Evolutionary conservation across 2,797 vertebrate genomes (phyloP).

Genomic region (Bradypodion pumilum): DNA sequence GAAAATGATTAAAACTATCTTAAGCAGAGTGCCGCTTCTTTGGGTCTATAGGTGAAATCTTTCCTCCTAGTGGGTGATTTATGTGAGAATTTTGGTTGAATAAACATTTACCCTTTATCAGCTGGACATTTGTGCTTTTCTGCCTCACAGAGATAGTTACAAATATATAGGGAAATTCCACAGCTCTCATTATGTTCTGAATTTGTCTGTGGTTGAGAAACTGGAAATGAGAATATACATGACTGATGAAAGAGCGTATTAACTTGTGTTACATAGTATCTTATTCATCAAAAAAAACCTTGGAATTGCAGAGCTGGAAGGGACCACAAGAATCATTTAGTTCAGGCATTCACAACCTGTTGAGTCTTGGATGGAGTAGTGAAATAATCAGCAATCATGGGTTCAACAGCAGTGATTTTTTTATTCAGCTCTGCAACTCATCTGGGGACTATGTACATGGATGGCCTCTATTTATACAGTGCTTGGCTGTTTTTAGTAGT

Average conservation of each 20-base stretch:
- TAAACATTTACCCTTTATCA: slow-evolving; percentile 2
- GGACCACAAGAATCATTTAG: not conserved
- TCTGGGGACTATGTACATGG: too few species aligned
- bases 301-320: not conserved
- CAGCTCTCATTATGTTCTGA: not conserved
- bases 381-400: too few species aligned
- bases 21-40: not conserved
- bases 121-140: not conserved
- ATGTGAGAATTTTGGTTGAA: slow-evolving; percentile 11
- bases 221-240: rapidly evolving
- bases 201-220: slow-evolving; percentile 13
- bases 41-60: not conserved
- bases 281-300: not conserved
- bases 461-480: too few species aligned
- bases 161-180: slow-evolving; percentile 1
- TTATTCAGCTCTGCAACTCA: too few species aligned
- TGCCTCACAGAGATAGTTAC: not conserved
- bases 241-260: not conserved
- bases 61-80: not conserved
- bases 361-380: too few species aligned
- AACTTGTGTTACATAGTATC: not conserved
- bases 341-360: too few species aligned
- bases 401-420: too few species aligned
- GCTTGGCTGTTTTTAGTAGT: too few species aligned
- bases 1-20: slow-evolving; percentile 2